Base-by-base conservation (phyloP, 2,888 invertebrate species). In the Lamellibrachia satsuma region DNA sequence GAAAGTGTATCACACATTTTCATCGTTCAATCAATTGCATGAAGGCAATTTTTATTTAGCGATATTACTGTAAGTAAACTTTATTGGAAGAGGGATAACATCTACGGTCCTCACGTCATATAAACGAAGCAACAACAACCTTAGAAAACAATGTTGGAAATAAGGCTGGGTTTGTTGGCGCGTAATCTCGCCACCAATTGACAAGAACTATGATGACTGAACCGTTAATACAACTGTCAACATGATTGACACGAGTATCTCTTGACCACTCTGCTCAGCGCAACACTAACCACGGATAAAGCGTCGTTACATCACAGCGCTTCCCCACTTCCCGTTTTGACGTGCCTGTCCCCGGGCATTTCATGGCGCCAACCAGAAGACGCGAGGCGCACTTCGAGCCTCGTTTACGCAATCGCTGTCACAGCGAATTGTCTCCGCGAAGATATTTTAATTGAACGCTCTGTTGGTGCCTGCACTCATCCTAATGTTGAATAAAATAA, bases 211-310 rank as follows among this genome's bases (percentile, higher is more conserved):
- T 57, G n/a, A 1, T 75, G 75, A 75, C n/a, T 15, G 75, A 75
- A 75, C 75, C 75, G 75, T 75, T 75, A 75, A 75, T 75, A 75
- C 75, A 11, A 75, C 75, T 75, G 75, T 75, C 75, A 75, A 75
- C 75, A 75, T 75, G 75, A 75, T 75, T 75, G 75, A 75, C 75
- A 75, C 75, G 75, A 75, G 75, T 75, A 22, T 22, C 75, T 75
- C 75, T 75, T 75, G 75, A 22, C 75, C 75, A 75, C 75, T 75
- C n/a, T 15, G 75, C 75, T 22, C 75, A 22, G 75, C 75, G 75
- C n/a, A 75, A 75, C 75, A 75, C 75, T 75, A 75, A 75, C n/a
- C 75, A 75, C 75, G 75, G 75, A 75, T 75, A 75, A 75, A 75
- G 75, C 75, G 22, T n/a, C 75, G n/a, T 75, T 75, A 75, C 75